These are phyloP conservation scores for Spilogale gracilis DNA, from an alignment of 2,113 vertebrate genomes.

Conservation along the genomic window DNA sequence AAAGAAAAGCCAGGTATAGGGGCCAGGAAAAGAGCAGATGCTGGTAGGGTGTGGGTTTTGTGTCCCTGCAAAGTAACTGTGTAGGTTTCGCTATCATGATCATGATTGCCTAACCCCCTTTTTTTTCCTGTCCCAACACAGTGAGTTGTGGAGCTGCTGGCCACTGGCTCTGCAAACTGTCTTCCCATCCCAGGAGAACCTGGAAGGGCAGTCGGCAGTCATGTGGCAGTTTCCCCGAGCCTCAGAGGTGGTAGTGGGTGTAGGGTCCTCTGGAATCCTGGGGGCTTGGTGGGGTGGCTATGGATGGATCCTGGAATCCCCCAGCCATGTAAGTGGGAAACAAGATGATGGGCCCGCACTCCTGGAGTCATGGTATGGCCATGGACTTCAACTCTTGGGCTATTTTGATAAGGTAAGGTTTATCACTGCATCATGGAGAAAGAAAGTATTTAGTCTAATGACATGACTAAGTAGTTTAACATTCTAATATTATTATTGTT, in stretches of 20 bases:
- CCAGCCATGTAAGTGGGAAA: not conserved
- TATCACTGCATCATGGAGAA: not conserved
- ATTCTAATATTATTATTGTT: not conserved
- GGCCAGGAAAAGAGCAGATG: not conserved
- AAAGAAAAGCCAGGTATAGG: not conserved
- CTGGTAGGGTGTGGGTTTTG: not conserved
- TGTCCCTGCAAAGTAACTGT: not conserved
- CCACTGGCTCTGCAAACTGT: not conserved
- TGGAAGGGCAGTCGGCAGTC: fast-evolving
- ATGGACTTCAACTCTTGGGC: not conserved
- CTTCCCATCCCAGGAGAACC: not conserved
- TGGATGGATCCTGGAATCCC: not conserved
- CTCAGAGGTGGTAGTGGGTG: not conserved
- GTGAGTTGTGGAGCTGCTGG: not conserved
- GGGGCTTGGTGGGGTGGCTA: not conserved
- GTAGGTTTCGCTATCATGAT: not conserved
- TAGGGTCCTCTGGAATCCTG: not conserved
- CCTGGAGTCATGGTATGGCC: not conserved
- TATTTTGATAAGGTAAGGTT: not conserved
- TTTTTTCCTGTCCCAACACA: too few relatives aligned
- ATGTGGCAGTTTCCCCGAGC: not conserved
- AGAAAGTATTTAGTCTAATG: not conserved
- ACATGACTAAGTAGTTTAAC: not conserved
- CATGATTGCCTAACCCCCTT: not conserved
- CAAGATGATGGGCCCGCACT: not conserved